phyloP scores from a whole-genome alignment of 2,797 vertebrate genomes.

The Orestias chungarensis region DNA sequence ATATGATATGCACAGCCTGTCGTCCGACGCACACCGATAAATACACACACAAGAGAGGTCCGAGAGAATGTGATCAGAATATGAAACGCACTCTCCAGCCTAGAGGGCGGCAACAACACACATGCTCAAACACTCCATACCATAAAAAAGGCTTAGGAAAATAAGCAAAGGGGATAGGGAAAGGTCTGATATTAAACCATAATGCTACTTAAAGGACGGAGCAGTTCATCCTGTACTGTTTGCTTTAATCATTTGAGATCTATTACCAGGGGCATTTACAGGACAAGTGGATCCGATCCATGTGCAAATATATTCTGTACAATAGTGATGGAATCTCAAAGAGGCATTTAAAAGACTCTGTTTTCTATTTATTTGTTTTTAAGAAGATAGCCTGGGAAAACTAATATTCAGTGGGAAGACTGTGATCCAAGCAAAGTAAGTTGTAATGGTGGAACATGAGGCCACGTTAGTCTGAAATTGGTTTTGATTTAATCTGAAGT shows the following conservation, averaged over 20 bases:
- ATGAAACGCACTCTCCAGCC: slow-evolving; percentile 40
- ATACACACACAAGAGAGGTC: slow-evolving; percentile 58
- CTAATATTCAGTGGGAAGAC: not conserved
- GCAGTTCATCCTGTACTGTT: not conserved
- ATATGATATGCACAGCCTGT: slow-evolving; percentile 70
- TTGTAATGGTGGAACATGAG: not conserved
- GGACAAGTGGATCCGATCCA: not conserved
- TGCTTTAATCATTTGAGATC: not conserved
- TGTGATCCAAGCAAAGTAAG: not conserved
- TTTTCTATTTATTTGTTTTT: not conserved
- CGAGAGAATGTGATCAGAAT: slow-evolving; percentile 66
- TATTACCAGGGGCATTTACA: not conserved
- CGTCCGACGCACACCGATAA: slow-evolving; percentile 39
- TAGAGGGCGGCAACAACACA: slow-evolving; percentile 28
- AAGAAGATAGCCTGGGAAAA: not conserved
- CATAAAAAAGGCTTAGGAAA: not conserved
- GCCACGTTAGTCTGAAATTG: not conserved
- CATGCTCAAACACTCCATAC: slow-evolving; percentile 5
- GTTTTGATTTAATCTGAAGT: not conserved
- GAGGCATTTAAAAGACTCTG: not conserved
- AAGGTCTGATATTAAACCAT: slow-evolving; percentile 5
- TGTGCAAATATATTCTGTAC: not conserved
- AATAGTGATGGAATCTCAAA: not conserved
- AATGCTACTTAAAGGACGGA: slow-evolving; percentile 13
- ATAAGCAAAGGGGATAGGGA: not conserved